Base-by-base conservation (phyloP, 2,797 vertebrate species). In the Mus caroli region DNA sequence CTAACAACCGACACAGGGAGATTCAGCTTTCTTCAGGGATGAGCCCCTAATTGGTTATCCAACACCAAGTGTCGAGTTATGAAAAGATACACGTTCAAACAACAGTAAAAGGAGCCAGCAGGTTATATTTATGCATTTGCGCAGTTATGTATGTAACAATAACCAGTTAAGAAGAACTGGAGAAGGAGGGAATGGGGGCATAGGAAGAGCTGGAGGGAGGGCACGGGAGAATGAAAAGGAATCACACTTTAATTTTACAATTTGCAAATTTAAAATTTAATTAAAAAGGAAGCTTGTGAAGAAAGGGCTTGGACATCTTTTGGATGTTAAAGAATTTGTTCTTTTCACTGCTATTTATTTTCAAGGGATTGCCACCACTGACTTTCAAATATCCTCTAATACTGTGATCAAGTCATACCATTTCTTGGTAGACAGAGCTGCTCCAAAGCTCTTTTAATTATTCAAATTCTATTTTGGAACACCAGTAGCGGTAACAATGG, bases 311-410 rank as follows among this genome's bases (percentile, higher is more conserved):
- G 90, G 9, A 3, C 34, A 56, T 91, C 85, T 26, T 43, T 19
- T 88, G 50, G 6, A 88, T 71, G 31, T 88, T 76, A 76, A 90
- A 92, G 40, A 88, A 88, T 84, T 40, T 78, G 58, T 56, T 84
- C 40, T 62, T 88, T 71, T 91, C 19, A 91, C 58, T 75, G 10
- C 77, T 10, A 62, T 24, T 90, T 60, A 82, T 64, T 93, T 83
- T 43, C 67, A 26, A n/a, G 37, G 9, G 20, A 71, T 26, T 43
- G 43, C 43, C 85, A 9, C 15, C 54, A 37, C 4, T 88, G 82
- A 75, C n/a, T 92, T 92, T 92, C 64, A 79, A 90, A 94, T 67
- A 4, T 84, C 54, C 77, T 88, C 26, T 58, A 22, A 0, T 9
- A 75, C 24, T 20, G n/a, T 34, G 56, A 75, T 75, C 37, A 37